Base-by-base conservation (phyloP, 2,797 vertebrate species). In the Macropodus opercularis region DNA sequence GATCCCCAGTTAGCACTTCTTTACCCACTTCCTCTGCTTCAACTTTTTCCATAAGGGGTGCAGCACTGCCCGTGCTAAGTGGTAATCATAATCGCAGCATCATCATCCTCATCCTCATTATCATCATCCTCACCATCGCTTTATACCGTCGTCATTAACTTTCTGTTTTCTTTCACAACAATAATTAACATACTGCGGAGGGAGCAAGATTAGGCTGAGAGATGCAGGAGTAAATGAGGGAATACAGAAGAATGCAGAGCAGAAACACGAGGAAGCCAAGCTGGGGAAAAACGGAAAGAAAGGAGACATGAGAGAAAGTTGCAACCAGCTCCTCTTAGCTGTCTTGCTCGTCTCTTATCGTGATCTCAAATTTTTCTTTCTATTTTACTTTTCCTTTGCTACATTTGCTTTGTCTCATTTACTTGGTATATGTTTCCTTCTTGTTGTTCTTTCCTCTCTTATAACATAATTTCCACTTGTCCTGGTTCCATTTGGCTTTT, bases 131-230 rank as follows among this genome's bases (percentile, higher is more conserved):
- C 49, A 2, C 24, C 35, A 2, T 29, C 27, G n/a, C 27, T 29
- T 35, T 15, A 38, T 62, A 34, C 67, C 56, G 40, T 75, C 69
- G 38, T 80, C 79, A 84, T 85, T 84, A 83, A 71, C 78, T 79
- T 77, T 63, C 62, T 43, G 56, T 77, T n/a, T n/a, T 79, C 78
- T 64, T 81, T 58, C 75, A 55, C 84, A 79, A 71, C 81, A 75
- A 62, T 85, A 69, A 87, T 90, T 87, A 85, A 82, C 81, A 85
- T 85, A 71, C 69, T 70, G 83, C 79, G 49, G 63, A 31, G 82
- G 75, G 82, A 82, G 80, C 73, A 12, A 46, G 74, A 81, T 82
- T 72, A 80, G 64, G 72, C 63, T 1, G 58, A 50, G 73, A 69
- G 75, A 56, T 35, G 73, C 72, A 21, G 75, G 43, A 38, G 80